Evolutionary conservation across 2,113 vertebrate genomes (phyloP).

Genomic region (Cyphomyrus discorhynchus): DNA sequence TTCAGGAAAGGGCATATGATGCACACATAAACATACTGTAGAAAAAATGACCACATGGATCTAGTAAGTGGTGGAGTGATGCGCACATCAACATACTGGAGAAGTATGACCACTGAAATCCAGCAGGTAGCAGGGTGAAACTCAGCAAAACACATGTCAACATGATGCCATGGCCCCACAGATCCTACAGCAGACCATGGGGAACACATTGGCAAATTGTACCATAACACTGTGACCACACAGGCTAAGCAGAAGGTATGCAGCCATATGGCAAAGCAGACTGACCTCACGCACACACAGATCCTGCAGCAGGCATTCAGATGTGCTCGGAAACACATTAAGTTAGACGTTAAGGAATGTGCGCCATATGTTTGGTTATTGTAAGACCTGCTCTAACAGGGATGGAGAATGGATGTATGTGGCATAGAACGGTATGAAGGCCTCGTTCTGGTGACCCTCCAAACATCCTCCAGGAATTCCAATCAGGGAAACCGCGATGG

Average conservation of each 20-base stretch:
- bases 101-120: conserved; percentile 85
- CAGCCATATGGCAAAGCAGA: background rate
- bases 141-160: background rate
- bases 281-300: background rate
- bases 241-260: background rate
- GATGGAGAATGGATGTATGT: background rate
- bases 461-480: background rate
- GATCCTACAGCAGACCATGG: background rate
- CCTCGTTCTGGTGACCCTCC: background rate
- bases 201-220: background rate
- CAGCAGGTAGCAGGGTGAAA: conserved; percentile 48
- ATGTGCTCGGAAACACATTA: background rate
- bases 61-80: background rate
- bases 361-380: background rate
- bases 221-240: background rate
- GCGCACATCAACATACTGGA: background rate
- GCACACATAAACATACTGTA: background rate
- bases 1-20: background rate
- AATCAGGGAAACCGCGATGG: background rate
- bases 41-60: no score
- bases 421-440: background rate
- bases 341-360: background rate
- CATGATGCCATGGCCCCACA: no score
- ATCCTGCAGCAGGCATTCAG: background rate
- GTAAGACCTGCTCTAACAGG: background rate